Conservation (phyloP, 1,140 invertebrate species). For the Temnothorax curvispinosus region DNA sequence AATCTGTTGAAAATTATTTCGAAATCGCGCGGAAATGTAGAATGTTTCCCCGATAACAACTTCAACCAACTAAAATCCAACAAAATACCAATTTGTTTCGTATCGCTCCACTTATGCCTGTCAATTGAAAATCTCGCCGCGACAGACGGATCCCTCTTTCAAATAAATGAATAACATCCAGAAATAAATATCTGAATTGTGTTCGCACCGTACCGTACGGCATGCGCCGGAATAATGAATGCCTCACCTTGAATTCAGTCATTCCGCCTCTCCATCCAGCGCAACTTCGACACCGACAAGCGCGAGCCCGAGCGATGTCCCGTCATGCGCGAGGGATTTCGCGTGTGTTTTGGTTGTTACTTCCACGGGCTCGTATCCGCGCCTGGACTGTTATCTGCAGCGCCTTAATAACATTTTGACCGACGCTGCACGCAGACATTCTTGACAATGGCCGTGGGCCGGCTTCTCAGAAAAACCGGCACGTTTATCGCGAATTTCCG, state of each 20-base stretch:
- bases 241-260: conserved; percentile 67
- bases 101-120: conserved; percentile 7
- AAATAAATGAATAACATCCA: background rate
- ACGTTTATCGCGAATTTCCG: conserved; percentile 58
- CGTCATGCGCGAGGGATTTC: conserved; percentile 71
- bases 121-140: conserved; percentile 29
- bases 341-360: conserved; percentile 76
- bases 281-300: conserved; percentile 62
- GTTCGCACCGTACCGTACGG: conserved; percentile 30
- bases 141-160: conserved; percentile 31
- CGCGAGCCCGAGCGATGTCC: conserved; percentile 60
- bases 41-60: background rate
- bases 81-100: background rate
- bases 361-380: conserved; percentile 68
- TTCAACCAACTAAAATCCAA: background rate
- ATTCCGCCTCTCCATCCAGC: conserved; percentile 50
- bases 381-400: conserved; percentile 68
- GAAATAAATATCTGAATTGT: conserved; percentile 59
- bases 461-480: conserved; percentile 40
- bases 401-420: conserved; percentile 73
- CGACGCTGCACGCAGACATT: conserved; percentile 56
- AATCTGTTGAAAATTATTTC: background rate
- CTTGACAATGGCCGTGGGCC: conserved; percentile 43
- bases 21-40: background rate
- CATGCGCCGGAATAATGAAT: conserved; percentile 47